A percentile compares a stretch with the other conserved stretches of the same genome.
Evolutionary conservation across 2,888 invertebrate genomes (phyloP).

Genomic region (Formica aserva): DNA sequence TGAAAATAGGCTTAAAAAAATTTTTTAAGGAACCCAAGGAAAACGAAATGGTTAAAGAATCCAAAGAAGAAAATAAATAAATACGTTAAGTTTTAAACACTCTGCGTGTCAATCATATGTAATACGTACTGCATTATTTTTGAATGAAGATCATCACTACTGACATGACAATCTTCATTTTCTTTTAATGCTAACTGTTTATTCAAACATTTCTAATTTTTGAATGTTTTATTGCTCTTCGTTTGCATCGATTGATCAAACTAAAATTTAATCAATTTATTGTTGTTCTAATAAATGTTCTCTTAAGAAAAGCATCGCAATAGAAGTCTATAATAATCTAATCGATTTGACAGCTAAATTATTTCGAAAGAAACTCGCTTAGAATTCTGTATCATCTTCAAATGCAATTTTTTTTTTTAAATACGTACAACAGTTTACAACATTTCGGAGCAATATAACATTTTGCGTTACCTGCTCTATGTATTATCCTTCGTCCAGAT

Average conservation of each 20-base stretch:
- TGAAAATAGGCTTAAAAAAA: not conserved
- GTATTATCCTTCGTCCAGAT: not conserved
- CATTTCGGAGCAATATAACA: not conserved
- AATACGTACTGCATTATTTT: not conserved
- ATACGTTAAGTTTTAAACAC: not conserved
- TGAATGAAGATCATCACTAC: not conserved
- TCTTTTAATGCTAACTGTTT: not conserved
- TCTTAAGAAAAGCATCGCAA: conserved; percentile 1
- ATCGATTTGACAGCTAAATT: not conserved
- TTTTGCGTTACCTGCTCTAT: not conserved
- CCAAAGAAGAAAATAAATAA: not conserved
- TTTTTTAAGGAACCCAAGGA: not conserved
- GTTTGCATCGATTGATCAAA: not conserved
- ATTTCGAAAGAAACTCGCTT: not conserved
- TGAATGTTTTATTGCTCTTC: not conserved
- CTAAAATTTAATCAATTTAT: not conserved
- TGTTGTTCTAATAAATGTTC: not conserved
- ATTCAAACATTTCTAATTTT: not conserved
- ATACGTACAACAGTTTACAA: not conserved
- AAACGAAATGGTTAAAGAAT: not conserved
- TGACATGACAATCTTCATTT: not conserved
- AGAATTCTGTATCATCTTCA: not conserved
- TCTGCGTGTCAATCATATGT: not conserved
- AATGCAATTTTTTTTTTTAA: not conserved
- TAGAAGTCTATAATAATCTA: not conserved